Evolutionary conservation across 2,888 invertebrate genomes (phyloP).

Genomic region (Ditylenchus weischeri): DNA sequence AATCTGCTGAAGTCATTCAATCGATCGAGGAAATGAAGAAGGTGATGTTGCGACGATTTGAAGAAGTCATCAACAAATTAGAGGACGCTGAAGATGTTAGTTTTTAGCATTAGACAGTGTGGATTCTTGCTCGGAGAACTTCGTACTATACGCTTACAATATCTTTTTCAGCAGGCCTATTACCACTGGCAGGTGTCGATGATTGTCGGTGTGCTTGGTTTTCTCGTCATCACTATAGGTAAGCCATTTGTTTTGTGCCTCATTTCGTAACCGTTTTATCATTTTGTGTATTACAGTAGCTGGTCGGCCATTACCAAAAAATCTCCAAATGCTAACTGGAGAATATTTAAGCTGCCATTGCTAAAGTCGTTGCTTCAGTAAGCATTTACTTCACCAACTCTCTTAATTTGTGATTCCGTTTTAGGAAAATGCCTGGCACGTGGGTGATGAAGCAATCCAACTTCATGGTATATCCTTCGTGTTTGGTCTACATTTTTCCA

Average conservation of each 20-base stretch:
- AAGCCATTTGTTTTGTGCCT: no score
- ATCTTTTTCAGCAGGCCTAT: no score
- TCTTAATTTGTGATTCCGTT: constrained; percentile 17
- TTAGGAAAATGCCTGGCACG: constrained; percentile 84
- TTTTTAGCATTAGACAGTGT: no score
- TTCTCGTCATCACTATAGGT: no score
- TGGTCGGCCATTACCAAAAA: constrained; percentile 61
- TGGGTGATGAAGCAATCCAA: constrained; percentile 95
- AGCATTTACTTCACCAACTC: background rate
- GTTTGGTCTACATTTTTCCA: no score
- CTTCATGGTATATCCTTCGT: constrained; percentile 74
- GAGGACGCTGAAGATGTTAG: no score
- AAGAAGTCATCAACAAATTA: no score
- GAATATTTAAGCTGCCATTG: constrained; percentile 97
- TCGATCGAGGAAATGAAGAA: constrained; percentile 73
- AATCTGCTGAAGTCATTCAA: constrained; percentile 60
- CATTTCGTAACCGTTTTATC: no score
- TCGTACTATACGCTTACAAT: no score
- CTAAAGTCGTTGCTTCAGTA: constrained; percentile 69
- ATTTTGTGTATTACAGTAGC: constrained; percentile 37
- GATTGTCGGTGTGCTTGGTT: constrained; percentile 73
- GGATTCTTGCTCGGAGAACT: no score
- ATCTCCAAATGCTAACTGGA: constrained; percentile 82
- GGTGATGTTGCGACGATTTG: constrained; percentile 91
- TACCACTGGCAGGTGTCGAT: constrained; percentile 90